phyloP scores from a whole-genome alignment of 2,797 vertebrate species.

The Sebastes jordani region DNA sequence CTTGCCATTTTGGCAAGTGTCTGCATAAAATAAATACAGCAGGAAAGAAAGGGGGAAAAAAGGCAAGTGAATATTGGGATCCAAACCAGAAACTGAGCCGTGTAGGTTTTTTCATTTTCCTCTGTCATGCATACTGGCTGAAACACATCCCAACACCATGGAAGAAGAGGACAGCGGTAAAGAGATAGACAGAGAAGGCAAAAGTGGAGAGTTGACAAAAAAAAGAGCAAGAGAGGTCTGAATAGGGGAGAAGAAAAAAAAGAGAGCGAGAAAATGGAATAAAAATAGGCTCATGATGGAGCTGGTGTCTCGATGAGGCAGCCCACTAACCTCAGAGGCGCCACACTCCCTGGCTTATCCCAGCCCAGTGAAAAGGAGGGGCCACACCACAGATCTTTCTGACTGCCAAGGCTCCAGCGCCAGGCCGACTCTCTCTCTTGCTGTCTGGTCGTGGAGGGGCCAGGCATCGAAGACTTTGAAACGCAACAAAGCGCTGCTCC shows the following conservation, averaged over 20 bases:
- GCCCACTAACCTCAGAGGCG: constrained; percentile 84
- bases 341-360: constrained; percentile 83
- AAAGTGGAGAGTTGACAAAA: constrained; percentile 32
- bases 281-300: constrained; percentile 86
- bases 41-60: constrained; percentile 50
- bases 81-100: constrained; percentile 68
- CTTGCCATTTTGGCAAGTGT: constrained; percentile 70
- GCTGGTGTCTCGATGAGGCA: constrained; percentile 83
- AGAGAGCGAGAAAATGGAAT: constrained; percentile 71
- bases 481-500: constrained; percentile 37
- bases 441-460: constrained; percentile 58
- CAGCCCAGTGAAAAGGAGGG: constrained; percentile 76
- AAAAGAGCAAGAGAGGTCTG: constrained; percentile 45
- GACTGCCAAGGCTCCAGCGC: constrained; percentile 72
- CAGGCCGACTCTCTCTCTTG: constrained; percentile 59
- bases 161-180: constrained; percentile 58
- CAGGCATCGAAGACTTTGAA: constrained; percentile 47
- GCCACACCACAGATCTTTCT: constrained; percentile 78
- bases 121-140: constrained; percentile 65
- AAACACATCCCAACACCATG: constrained; percentile 57
- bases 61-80: constrained; percentile 62
- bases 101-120: constrained; percentile 55
- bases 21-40: constrained; percentile 73
- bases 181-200: constrained; percentile 49
- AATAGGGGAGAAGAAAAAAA: constrained; percentile 46